Evolutionary conservation across 2,113 vertebrate species (phyloP).

Genomic region (Gambusia affinis): DNA sequence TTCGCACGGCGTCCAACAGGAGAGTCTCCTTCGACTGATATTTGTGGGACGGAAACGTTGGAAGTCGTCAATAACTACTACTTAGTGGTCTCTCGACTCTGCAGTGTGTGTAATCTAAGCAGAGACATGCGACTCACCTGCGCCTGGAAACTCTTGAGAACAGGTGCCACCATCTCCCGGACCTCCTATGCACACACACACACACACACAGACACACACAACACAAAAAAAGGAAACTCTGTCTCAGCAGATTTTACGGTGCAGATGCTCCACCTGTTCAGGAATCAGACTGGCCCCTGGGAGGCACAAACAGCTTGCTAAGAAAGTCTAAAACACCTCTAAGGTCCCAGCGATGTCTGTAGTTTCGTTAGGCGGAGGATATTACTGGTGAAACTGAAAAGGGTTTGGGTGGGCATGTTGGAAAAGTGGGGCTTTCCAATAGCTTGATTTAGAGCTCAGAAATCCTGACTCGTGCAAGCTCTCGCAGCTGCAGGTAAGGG

Average conservation of each 20-base stretch:
- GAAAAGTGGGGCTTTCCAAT: conserved; percentile 73
- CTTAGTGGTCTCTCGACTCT: neutral
- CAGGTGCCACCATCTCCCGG: conserved; percentile 89
- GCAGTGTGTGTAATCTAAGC: conserved; percentile 5
- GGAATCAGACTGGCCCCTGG: conserved; percentile 21
- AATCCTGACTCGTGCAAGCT: conserved; percentile 59
- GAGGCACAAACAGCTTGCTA: conserved; percentile 29
- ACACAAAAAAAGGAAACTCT: conserved; percentile 20
- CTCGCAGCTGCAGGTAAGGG: conserved; percentile 72
- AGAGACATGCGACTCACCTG: conserved; percentile 79
- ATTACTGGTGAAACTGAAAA: conserved; percentile 60
- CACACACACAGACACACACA: conserved; percentile 8
- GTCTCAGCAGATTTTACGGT: conserved; percentile 41
- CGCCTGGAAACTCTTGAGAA: conserved; percentile 90
- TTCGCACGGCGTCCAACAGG: conserved; percentile 18
- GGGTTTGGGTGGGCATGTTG: conserved; percentile 71
- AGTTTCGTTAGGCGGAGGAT: conserved; percentile 28
- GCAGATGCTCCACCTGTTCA: conserved; percentile 56
- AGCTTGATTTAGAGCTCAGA: conserved; percentile 50
- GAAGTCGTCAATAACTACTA: conserved; percentile 23
- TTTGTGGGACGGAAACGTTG: conserved; percentile 1
- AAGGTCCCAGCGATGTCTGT: conserved; percentile 30
- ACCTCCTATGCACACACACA: conserved; percentile 81
- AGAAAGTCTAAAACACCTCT: conserved; percentile 44
- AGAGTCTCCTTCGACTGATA: conserved; percentile 30